Base-by-base conservation (phyloP, 1,140 invertebrate species). In the Danaus plexippus region DNA sequence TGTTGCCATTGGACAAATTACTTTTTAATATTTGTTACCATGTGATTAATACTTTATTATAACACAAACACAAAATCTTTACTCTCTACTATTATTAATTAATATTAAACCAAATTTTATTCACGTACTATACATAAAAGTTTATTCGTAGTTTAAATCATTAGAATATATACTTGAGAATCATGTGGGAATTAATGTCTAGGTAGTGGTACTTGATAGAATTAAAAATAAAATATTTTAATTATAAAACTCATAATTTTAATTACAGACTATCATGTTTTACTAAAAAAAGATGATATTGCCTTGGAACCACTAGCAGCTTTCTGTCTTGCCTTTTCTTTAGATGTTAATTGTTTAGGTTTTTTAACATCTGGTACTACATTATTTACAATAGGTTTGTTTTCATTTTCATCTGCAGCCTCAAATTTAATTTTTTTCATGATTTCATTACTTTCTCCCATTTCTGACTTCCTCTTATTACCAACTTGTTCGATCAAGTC, bases 221-320 rank as follows among this genome's bases (percentile, higher is more conserved):
- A 32, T 32, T 7, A 32, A 32, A 32, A 32, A 32, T 32, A 32
- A 32, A 32, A 32, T 32, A 32, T 32, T 32, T 6, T 11, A 15
- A 43, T 11, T 42, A 12, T 42, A 11, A 45, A 11, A 44, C 44
- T 52, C 18, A 41, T 52, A 13, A 13, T 42, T 48, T 56, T 53
- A 40, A 56, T 8, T 47, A 42, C 1, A 10, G 9, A 48, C 70
- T 62, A 56, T 61, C 22, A 83, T 63, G 87, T 87, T 63, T 87
- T 88, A 9, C 65, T 65, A 72, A 94, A 94, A 80, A 94, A 94
- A 48, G 90, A 92, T 18, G 90, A 90, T 72, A 94, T 94, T 67
- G 88, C 93, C 82, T 94, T 94, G 13, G 90, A 91, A 45, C 92
- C 91, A 67, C 87, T 88, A 18, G 93, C 93, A 56, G 93, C 92